Conservation (phyloP, 2,888 invertebrate species). For the Epinotia brunnichana region DNA sequence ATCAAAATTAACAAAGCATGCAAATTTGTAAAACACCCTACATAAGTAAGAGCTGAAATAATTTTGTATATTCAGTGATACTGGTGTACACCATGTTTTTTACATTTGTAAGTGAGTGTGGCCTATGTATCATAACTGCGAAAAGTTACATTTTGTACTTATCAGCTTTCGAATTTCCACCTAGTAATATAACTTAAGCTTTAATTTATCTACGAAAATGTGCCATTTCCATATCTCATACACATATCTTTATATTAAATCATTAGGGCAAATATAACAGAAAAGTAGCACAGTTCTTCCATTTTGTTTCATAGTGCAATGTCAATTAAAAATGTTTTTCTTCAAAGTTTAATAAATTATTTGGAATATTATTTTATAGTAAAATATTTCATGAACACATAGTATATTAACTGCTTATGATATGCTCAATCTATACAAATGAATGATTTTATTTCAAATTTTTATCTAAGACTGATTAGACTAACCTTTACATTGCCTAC, state of each 20-base stretch:
- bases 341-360: conserved; percentile 44
- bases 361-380: conserved; percentile 43
- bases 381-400: conserved; percentile 38
- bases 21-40: conserved; percentile 4
- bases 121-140: conserved; percentile 44
- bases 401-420: conserved; percentile 54
- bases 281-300: conserved; percentile 56
- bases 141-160: conserved; percentile 39
- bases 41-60: not conserved
- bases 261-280: conserved; percentile 42
- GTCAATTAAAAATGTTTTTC: conserved; percentile 49
- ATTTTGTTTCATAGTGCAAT: conserved; percentile 51
- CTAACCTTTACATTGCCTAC: conserved; percentile 56
- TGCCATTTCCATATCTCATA: conserved; percentile 58
- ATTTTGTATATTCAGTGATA: conserved; percentile 19
- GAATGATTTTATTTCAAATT: conserved; percentile 58
- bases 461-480: conserved; percentile 82
- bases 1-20: not conserved
- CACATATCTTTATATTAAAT: conserved; percentile 52
- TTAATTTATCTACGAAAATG: conserved; percentile 49
- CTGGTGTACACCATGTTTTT: conserved; percentile 37
- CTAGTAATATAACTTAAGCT: conserved; percentile 45
- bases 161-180: conserved; percentile 39
- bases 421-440: conserved; percentile 64
- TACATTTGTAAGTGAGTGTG: conserved; percentile 42